Conservation (phyloP, 2,888 invertebrate species). For the Pyrrhosoma nymphula region DNA sequence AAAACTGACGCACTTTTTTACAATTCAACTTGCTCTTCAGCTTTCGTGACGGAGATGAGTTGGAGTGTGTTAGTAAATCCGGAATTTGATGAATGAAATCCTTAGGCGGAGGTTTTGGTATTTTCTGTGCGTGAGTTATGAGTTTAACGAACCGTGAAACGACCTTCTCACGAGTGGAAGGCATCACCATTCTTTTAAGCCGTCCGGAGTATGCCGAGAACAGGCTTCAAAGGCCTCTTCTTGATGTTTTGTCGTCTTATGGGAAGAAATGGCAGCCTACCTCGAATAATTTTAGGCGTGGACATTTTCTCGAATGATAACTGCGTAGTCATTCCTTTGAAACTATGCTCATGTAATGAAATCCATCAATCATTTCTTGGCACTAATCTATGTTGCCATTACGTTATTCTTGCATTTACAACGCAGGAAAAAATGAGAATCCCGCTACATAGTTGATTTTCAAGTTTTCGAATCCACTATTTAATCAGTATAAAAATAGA, state of each 20-base stretch:
- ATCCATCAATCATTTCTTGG: not conserved
- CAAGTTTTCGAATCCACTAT: no score
- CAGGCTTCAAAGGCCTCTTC: not conserved
- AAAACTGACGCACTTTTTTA: no score
- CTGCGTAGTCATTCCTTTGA: not conserved
- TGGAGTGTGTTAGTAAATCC: not conserved
- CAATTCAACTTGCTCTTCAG: no score
- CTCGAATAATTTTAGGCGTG: not conserved
- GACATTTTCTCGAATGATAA: not conserved
- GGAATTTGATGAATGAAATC: not conserved
- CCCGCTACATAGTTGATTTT: no score
- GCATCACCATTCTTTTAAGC: not conserved
- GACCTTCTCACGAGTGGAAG: not conserved
- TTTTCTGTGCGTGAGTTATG: conserved; percentile 1
- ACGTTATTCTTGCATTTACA: not conserved
- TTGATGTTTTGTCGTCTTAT: not conserved
- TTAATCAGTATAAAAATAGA: no score
- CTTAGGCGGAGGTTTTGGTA: not conserved
- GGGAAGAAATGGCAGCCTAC: not conserved
- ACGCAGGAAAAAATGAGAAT: not conserved
- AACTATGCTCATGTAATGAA: not conserved
- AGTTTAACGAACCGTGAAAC: not conserved
- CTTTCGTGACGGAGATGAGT: not conserved
- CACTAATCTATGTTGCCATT: not conserved
- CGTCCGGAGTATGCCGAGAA: not conserved